A percentile compares a stretch with the other conserved stretches of the same genome.
Conservation (phyloP, 2,797 vertebrate genomes). For the Aulostomus chinensis region DNA sequence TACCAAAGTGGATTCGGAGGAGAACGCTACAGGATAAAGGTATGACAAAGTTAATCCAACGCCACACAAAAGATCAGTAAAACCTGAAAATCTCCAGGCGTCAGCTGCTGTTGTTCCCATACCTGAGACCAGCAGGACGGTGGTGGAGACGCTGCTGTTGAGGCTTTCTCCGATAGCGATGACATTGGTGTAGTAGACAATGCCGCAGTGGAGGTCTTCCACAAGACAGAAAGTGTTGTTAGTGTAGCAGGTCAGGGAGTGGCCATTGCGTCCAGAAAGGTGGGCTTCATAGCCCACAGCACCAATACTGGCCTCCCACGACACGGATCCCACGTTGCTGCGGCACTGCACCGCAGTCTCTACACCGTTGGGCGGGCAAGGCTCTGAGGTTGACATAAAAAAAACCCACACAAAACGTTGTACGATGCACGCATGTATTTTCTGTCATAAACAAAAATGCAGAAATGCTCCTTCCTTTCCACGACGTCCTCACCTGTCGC, state of each 20-base stretch:
- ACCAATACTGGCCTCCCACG: constrained; percentile 76
- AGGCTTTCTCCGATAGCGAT: constrained; percentile 57
- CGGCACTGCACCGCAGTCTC: constrained; percentile 47
- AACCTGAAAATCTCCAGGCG: too few species aligned
- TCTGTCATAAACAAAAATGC: not conserved
- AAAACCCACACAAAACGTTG: not conserved
- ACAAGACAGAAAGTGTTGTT: constrained; percentile 64
- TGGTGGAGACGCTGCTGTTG: constrained; percentile 65
- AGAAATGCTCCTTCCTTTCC: too few species aligned
- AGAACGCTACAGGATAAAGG: too few species aligned
- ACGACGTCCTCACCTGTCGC: constrained; percentile 73
- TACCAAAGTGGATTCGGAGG: too few species aligned
- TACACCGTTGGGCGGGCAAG: constrained; percentile 77
- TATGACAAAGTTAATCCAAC: too few species aligned
- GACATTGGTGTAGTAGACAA: constrained; percentile 63
- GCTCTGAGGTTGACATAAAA: constrained; percentile 62
- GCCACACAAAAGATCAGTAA: too few species aligned
- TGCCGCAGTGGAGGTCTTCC: constrained; percentile 72
- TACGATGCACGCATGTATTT: not conserved
- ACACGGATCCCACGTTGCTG: constrained; percentile 41
- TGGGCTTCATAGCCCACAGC: constrained; percentile 63
- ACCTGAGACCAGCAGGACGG: constrained; percentile 73
- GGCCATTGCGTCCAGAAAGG: constrained; percentile 63
- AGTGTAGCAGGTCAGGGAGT: constrained; percentile 65
- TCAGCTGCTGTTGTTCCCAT: too few species aligned